Evolutionary conservation across 2,113 vertebrate genomes (phyloP), one percentile per base, ranked within the genome.

Genomic region (Myiopsitta monachus): DNA sequence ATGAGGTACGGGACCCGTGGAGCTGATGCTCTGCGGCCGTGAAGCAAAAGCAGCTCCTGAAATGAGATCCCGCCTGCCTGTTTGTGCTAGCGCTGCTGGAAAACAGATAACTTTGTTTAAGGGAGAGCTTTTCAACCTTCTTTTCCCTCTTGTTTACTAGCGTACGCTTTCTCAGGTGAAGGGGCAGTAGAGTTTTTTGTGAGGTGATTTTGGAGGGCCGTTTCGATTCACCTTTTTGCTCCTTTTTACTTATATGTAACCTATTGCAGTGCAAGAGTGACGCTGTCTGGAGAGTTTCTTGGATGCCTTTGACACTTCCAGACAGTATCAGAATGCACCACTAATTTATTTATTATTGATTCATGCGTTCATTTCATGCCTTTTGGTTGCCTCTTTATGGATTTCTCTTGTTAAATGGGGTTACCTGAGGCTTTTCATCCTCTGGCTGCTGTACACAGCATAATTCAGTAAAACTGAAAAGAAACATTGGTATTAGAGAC

Each of bases 71-170:
- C 4, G 24, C 15, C 57, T 22, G 38, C 12, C 5, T 12, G 3
- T 0, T 7, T 4, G 55, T 16, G 70, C 15, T 2, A 2, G 5
- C 3, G 47, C 57, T 22, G 47, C 5, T 30, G 67, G 86, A 33
- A 27, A 26, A 1, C 15, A 2, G 4, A 0, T 9, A 5, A 6
- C 30, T 47, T 14, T 17, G 31, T 9, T 11, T 0, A 5, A 43
- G 46, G 9, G 10, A 36, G 24, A 14, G 10, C 33, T 21, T 57
- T n/a, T 3, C 2, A 18, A 10, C 10, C 22, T 19, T 3, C 10
- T 11, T 70, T 28, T 43, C 18, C 3, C 4, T 22, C 33, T n/a
- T 38, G 15, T 8, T 22, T 38, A 4, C 39, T 36, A 6, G 59
- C 39, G 1, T 36, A 9, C 36, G 2, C 28, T 8, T 36, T 14